Conservation (phyloP, 2,888 invertebrate genomes). For the Dasypogon diadema region DNA sequence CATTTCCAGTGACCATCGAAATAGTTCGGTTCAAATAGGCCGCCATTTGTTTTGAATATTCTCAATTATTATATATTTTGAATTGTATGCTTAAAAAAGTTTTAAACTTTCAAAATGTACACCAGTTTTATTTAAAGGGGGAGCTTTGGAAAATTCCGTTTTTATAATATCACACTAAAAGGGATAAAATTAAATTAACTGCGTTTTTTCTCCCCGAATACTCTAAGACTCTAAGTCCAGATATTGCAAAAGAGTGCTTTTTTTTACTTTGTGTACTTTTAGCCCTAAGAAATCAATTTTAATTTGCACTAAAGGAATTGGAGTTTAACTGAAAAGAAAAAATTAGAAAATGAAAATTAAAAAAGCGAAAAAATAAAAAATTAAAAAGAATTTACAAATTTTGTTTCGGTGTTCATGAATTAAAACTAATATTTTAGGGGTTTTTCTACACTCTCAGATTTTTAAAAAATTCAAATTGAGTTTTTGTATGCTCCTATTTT, state of each 20-base stretch:
- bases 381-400: too few species aligned
- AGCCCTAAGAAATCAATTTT: constrained; percentile 23
- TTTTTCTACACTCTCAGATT: too few species aligned
- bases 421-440: too few species aligned
- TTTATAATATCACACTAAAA: background rate
- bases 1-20: constrained; percentile 87
- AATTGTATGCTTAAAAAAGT: constrained; percentile 17
- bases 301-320: constrained; percentile 34
- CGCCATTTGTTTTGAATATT: constrained; percentile 74
- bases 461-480: too few species aligned
- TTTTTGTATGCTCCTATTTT: too few species aligned
- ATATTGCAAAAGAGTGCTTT: background rate
- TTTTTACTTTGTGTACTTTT: constrained; percentile 13
- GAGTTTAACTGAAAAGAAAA: constrained; percentile 53
- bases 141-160: too few species aligned
- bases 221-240: too few species aligned
- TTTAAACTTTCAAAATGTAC: constrained; percentile 1
- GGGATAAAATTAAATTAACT: constrained; percentile 8
- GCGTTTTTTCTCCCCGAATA: background rate
- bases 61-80: constrained; percentile 48
- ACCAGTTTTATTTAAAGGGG: background rate
- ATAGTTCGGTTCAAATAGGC: constrained; percentile 91
- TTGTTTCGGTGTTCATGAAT: too few species aligned
- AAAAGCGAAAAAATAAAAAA: background rate
- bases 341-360: constrained; percentile 23